phyloP scores from a whole-genome alignment of 2,113 vertebrate species.

The Rhynchomys soricoides region DNA sequence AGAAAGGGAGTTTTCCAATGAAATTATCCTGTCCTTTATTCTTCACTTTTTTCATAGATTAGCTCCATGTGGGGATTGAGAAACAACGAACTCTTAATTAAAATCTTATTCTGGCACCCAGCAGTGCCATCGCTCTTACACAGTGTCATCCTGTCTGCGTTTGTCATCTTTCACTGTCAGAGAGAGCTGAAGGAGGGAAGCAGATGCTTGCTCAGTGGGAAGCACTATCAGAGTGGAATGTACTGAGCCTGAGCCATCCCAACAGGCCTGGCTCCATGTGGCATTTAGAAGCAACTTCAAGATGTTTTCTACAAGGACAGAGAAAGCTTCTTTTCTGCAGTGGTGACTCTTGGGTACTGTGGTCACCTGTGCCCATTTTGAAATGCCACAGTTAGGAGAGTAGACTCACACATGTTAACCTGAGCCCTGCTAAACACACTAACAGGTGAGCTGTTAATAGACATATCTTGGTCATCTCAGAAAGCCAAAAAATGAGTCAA shows the following conservation, averaged over 20 bases:
- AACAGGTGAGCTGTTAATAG: neutral
- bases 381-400: neutral
- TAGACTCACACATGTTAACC: neutral
- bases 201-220: conserved; percentile 64
- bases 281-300: conserved; percentile 64
- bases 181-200: conserved; percentile 45
- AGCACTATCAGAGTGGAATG: conserved; percentile 16
- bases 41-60: conserved; percentile 43
- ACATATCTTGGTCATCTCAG: conserved; percentile 13
- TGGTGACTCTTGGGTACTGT: neutral
- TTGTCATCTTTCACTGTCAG: conserved; percentile 54
- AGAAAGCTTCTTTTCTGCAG: conserved; percentile 12
- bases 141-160: conserved; percentile 36
- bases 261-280: neutral
- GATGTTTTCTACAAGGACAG: conserved; percentile 42
- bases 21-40: neutral
- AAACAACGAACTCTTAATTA: conserved; percentile 67
- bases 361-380: neutral
- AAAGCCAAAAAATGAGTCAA: conserved; percentile 54
- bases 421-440: neutral
- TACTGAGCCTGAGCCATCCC: conserved; percentile 2
- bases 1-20: neutral
- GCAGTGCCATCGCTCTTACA: neutral
- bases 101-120: conserved; percentile 62
- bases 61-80: neutral